Base-by-base conservation (phyloP, 2,113 vertebrate species). In the Callipepla californica region DNA sequence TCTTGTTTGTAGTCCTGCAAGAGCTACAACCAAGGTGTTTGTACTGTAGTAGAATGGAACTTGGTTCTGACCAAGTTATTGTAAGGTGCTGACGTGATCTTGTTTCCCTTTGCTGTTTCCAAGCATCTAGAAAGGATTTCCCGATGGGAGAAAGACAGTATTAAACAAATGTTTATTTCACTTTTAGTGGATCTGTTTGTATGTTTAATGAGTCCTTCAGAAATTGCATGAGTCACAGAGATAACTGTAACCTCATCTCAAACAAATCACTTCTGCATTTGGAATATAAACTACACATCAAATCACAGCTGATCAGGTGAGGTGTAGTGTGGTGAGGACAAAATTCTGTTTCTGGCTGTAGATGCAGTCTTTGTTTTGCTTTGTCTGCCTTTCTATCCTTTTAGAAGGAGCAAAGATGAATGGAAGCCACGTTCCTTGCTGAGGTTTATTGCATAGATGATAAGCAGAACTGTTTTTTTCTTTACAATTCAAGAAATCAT, bases 121-220 rank as follows among this genome's bases (percentile, higher is more conserved):
- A 70, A 62, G 59, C 74, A 83, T 95, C 70, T 87, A n/a, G 44
- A 85, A 96, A 97, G 95, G 90, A 77, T 90, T 97, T 78, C 78
- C 87, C 87, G 40, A 95, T 85, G 91, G 95, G 89, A 96, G 97
- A 97, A 97, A 94, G 76, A 87, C 48, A 16, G 25, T 90, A 85
- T 95, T 95, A 45, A 51, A 90, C 57, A 94, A 89, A 96, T 94
- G 87, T 96, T 98, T 97, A 95, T 98, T 98, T 98, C 96, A 83
- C 92, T 97, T 97, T 95, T 94, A 96, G 95, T 95, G 91, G 87
- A 97, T 47, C 76, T 78, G 87, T 97, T 97, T 96, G 87, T 95
- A 79, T 69, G 83, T 82, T 93, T 97, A 97, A 96, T 97, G 96
- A 96, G 89, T 89, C 42, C 80, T 94, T 65, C 95, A 94, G 96